phyloP scores from a whole-genome alignment of 1,140 invertebrate genomes.

The Drosophila grimshawi region DNA sequence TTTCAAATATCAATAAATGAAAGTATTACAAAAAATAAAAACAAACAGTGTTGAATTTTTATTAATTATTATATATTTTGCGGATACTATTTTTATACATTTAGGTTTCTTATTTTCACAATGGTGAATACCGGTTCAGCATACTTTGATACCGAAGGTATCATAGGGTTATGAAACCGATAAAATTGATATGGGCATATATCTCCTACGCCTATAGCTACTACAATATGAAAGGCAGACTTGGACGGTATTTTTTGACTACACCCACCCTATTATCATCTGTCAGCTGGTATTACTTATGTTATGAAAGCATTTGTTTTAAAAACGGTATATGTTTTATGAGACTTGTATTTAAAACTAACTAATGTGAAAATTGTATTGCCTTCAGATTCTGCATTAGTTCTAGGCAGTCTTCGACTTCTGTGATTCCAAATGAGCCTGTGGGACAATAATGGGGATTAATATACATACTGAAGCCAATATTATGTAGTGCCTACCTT shows the following conservation, averaged over 20 bases:
- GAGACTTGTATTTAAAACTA: slow-evolving; percentile 17
- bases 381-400: slow-evolving; percentile 77
- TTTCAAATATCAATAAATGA: slow-evolving; percentile 79
- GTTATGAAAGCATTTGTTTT: slow-evolving; percentile 30
- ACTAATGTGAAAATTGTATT: background rate
- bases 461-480: background rate
- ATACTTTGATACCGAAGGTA: too few relatives aligned
- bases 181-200: too few relatives aligned
- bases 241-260: too few relatives aligned
- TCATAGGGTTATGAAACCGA: too few relatives aligned
- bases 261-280: too few relatives aligned
- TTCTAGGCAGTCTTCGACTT: slow-evolving; percentile 47
- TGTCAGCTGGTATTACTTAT: too few relatives aligned
- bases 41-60: background rate
- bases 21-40: slow-evolving; percentile 40
- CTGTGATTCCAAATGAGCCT: slow-evolving; percentile 28
- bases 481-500: slow-evolving; percentile 68
- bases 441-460: background rate
- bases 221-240: too few relatives aligned
- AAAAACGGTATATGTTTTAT: slow-evolving; percentile 3
- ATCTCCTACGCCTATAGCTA: too few relatives aligned
- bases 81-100: too few relatives aligned
- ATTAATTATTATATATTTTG: too few relatives aligned
- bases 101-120: too few relatives aligned
- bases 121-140: too few relatives aligned